Evolutionary conservation across 2,888 invertebrate species (phyloP).

Genomic region (Philaethria dido): DNA sequence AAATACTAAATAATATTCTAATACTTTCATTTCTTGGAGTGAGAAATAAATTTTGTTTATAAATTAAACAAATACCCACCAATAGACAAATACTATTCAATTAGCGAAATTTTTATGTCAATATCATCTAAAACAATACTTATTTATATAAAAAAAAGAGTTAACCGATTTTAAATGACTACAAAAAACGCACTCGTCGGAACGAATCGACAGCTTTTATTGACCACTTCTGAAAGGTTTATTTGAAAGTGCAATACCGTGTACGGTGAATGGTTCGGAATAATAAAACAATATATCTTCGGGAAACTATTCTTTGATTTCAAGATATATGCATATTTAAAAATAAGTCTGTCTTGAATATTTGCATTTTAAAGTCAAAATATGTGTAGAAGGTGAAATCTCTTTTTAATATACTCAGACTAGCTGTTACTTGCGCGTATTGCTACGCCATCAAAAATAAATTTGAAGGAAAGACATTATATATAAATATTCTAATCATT

Average conservation of each 20-base stretch:
- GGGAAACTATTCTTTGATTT: slow-evolving; percentile 45
- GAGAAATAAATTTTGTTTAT: no score
- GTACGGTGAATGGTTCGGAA: slow-evolving; percentile 62
- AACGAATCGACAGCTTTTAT: slow-evolving; percentile 61
- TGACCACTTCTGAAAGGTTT: slow-evolving; percentile 56
- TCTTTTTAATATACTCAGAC: no score
- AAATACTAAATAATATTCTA: no score
- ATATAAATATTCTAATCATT: no score
- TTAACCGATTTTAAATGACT: slow-evolving; percentile 26
- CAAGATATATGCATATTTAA: slow-evolving; percentile 24
- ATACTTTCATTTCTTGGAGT: no score
- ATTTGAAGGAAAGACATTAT: no score
- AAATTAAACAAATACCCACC: no score
- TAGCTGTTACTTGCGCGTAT: no score
- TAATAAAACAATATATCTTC: slow-evolving; percentile 67
- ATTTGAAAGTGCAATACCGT: slow-evolving; percentile 70
- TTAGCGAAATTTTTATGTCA: no score
- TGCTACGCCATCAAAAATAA: no score
- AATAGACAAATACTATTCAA: no score
- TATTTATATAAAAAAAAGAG: slow-evolving; percentile 10
- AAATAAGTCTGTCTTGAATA: background rate
- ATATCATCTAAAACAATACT: background rate
- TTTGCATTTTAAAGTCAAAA: background rate
- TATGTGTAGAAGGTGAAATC: no score
- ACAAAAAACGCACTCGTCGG: slow-evolving; percentile 37